Evolutionary conservation across 2,113 vertebrate genomes (phyloP).

Genomic region (Charina bottae): DNA sequence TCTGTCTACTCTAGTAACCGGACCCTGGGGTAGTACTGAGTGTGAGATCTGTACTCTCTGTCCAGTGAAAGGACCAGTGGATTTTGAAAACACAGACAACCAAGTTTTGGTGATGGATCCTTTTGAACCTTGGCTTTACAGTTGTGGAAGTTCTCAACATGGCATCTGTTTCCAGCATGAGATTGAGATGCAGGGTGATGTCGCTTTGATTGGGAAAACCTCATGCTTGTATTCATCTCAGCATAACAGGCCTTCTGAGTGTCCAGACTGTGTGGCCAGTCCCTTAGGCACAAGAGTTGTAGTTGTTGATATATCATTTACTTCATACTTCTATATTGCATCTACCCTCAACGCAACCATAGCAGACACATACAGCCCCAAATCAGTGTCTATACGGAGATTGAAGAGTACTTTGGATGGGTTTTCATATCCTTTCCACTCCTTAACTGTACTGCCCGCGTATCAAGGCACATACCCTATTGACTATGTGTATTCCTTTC

Average conservation of each 20-base stretch:
- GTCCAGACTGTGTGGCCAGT: conserved; percentile 91
- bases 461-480: conserved; percentile 82
- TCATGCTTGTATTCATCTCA: conserved; percentile 79
- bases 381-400: conserved; percentile 86
- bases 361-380: conserved; percentile 80
- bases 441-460: conserved; percentile 82
- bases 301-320: conserved; percentile 80
- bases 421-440: conserved; percentile 76
- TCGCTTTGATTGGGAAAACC: conserved; percentile 29
- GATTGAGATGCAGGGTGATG: conserved; percentile 17
- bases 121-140: conserved; percentile 82
- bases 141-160: conserved; percentile 82
- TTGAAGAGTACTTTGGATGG: conserved; percentile 83
- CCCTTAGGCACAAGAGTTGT: conserved; percentile 85
- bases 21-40: conserved; percentile 79
- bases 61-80: neutral
- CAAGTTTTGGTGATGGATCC: conserved; percentile 85
- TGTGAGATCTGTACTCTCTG: conserved; percentile 78
- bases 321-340: conserved; percentile 86
- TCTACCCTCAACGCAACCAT: conserved; percentile 81
- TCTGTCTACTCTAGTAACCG: conserved; percentile 77
- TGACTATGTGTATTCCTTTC: conserved; percentile 88
- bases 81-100: conserved; percentile 78
- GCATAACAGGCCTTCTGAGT: conserved; percentile 76
- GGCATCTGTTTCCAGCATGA: conserved; percentile 89